Evolutionary conservation across 1,140 invertebrate species (phyloP).

Genomic region (Tetragnatha versicolor): DNA sequence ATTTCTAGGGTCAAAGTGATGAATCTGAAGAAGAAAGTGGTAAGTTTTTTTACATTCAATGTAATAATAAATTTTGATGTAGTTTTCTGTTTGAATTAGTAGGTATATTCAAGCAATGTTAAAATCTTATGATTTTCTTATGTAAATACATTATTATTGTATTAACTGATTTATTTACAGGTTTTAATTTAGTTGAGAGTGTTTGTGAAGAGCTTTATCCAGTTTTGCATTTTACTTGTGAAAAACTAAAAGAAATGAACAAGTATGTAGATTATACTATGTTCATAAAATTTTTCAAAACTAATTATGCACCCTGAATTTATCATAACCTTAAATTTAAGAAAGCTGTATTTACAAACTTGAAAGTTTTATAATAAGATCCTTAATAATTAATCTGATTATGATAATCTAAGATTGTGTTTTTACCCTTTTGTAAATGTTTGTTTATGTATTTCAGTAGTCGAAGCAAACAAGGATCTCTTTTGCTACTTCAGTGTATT

Average conservation of each 20-base stretch:
- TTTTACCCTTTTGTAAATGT: no score
- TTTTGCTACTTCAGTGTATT: constrained; percentile 84
- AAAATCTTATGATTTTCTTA: background rate
- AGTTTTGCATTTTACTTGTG: constrained; percentile 87
- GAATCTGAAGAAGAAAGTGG: constrained; percentile 41
- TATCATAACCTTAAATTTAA: no score
- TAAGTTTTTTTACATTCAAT: constrained; percentile 8
- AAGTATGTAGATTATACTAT: constrained; percentile 68
- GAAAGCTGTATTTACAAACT: no score
- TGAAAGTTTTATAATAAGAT: no score
- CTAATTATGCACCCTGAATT: no score
- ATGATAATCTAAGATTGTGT: no score
- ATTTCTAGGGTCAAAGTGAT: constrained; percentile 33
- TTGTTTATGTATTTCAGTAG: constrained; percentile 65
- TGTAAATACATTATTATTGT: background rate
- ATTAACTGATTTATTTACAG: constrained; percentile 15
- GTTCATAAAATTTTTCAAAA: background rate
- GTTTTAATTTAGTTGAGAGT: constrained; percentile 34
- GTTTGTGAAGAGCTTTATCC: constrained; percentile 83
- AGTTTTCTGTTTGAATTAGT: background rate
- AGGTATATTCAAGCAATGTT: background rate
- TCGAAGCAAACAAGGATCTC: constrained; percentile 67
- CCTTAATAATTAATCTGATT: no score
- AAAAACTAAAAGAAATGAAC: constrained; percentile 81
- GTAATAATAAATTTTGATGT: background rate